Percentiles rank a stretch among this genome's conserved stretches.
Conservation (phyloP, 2,888 invertebrate species). For the Apotomis turbidana region DNA sequence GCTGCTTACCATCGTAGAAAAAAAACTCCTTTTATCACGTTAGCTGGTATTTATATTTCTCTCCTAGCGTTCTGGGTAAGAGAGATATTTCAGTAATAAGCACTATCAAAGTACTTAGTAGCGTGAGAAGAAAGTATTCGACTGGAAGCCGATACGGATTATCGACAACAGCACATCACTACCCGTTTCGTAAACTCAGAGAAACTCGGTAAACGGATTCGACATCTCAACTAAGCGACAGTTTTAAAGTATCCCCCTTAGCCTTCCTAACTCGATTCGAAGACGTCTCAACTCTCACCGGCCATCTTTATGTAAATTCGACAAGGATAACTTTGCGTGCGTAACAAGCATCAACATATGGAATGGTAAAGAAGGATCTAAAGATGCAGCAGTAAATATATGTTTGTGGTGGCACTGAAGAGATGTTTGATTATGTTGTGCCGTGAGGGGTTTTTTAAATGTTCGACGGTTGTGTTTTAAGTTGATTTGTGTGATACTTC, state of each 20-base stretch:
- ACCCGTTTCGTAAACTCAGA: conserved; percentile 50
- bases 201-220: conserved; percentile 79
- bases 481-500: conserved; percentile 57
- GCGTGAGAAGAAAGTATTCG: background rate
- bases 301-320: conserved; percentile 81
- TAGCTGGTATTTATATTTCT: too few species aligned
- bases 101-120: too few species aligned
- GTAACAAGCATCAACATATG: conserved; percentile 51
- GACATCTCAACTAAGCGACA: conserved; percentile 81
- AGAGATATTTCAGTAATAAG: too few species aligned
- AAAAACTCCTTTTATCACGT: too few species aligned
- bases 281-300: conserved; percentile 69
- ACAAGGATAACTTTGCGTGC: conserved; percentile 61
- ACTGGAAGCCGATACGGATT: background rate
- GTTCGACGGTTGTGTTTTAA: conserved; percentile 58
- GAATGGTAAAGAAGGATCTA: conserved; percentile 28
- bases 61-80: too few species aligned
- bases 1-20: too few species aligned
- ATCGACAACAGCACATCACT: conserved; percentile 32
- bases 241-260: conserved; percentile 76
- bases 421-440: conserved; percentile 65
- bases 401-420: conserved; percentile 54
- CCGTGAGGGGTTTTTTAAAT: conserved; percentile 73
- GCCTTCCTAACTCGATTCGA: conserved; percentile 78
- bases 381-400: conserved; percentile 44